Conservation (phyloP, 2,888 invertebrate genomes). For the Coleophora flavipennella region DNA sequence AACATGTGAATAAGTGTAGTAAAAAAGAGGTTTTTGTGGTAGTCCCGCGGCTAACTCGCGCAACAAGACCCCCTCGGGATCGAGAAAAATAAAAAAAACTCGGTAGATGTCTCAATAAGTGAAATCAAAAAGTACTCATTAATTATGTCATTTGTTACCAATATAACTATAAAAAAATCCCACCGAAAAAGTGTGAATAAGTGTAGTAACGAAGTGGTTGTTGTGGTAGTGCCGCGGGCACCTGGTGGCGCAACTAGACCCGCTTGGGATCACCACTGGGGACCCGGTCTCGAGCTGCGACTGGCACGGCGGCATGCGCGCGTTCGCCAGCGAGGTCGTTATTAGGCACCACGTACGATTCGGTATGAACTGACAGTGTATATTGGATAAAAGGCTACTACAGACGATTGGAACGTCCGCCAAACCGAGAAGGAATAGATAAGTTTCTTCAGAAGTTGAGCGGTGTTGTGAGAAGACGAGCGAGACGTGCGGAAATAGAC, state of each 20-base stretch:
- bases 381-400: background rate
- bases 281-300: constrained; percentile 70
- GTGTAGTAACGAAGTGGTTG: constrained; percentile 20
- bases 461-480: too few species aligned
- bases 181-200: background rate
- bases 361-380: constrained; percentile 48
- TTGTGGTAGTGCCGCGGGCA: constrained; percentile 88
- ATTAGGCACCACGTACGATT: constrained; percentile 70
- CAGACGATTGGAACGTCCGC: too few species aligned
- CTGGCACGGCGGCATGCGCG: constrained; percentile 64
- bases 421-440: too few species aligned
- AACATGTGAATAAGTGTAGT: too few species aligned
- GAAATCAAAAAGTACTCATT: background rate
- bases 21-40: too few species aligned
- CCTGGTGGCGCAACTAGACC: constrained; percentile 93
- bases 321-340: constrained; percentile 66
- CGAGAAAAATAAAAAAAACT: too few species aligned
- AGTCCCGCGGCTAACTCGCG: too few species aligned
- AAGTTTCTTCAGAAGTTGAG: too few species aligned
- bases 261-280: constrained; percentile 88
- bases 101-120: too few species aligned
- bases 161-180: too few species aligned
- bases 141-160: background rate
- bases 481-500: too few species aligned
- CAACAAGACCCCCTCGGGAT: too few species aligned